Percentiles rank a stretch among this genome's conserved stretches.
Conservation (phyloP, 1,140 invertebrate genomes). For the Papilio helenus region DNA sequence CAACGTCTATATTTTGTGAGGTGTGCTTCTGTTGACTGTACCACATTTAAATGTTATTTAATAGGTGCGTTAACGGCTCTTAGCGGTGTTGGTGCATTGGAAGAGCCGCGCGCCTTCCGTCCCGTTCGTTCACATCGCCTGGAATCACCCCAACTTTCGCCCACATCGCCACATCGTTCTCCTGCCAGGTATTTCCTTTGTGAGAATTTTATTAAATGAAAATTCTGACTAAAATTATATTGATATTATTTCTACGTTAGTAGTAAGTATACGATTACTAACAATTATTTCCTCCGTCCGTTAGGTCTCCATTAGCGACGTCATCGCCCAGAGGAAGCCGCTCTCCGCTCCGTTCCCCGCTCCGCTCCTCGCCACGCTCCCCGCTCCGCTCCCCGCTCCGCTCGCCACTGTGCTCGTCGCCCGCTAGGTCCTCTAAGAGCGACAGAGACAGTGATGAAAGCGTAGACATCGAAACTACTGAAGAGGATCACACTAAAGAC, state of each 20-base stretch:
- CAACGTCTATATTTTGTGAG: neutral
- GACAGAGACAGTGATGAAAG: constrained; percentile 77
- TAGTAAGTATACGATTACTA: neutral
- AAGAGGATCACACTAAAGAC: constrained; percentile 71
- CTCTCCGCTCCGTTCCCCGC: constrained; percentile 59
- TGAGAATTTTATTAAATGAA: too few species aligned
- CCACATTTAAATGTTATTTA: neutral
- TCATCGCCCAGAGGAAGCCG: constrained; percentile 60
- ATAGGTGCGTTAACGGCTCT: constrained; percentile 72
- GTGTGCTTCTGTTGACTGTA: neutral
- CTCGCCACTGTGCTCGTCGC: constrained; percentile 63
- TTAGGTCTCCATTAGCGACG: constrained; percentile 60
- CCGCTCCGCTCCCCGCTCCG: constrained; percentile 58
- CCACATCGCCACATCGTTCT: constrained; percentile 63
- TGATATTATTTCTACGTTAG: too few species aligned
- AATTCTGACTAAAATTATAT: too few species aligned
- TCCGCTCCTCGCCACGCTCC: constrained; percentile 43
- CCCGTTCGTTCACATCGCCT: constrained; percentile 66
- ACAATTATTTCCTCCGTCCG: neutral
- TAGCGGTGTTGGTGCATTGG: constrained; percentile 65
- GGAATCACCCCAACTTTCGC: constrained; percentile 69
- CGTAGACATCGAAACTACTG: constrained; percentile 78
- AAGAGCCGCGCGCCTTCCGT: constrained; percentile 73
- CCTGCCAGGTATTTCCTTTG: constrained; percentile 61
- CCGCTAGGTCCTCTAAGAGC: constrained; percentile 65